Percentiles rank a stretch among this genome's conserved stretches.
phyloP scores from a whole-genome alignment of 2,113 vertebrate genomes.

The Scomber colias region DNA sequence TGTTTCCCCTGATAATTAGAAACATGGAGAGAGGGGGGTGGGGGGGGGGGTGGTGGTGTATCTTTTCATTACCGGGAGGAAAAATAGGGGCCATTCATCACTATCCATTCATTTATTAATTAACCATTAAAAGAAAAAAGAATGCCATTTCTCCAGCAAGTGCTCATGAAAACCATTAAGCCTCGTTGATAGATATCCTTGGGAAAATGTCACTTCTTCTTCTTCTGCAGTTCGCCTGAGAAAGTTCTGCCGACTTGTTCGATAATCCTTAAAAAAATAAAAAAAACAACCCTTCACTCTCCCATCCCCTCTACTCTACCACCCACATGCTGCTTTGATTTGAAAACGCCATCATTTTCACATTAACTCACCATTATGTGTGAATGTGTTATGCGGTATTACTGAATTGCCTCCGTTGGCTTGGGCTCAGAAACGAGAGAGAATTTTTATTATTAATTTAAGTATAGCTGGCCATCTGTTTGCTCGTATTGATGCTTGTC shows the following conservation, averaged over 20 bases:
- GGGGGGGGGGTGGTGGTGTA: conserved; percentile 6
- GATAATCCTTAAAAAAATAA: conserved; percentile 41
- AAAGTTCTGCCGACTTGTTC: conserved; percentile 42
- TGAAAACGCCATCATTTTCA: conserved; percentile 72
- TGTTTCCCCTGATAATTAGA: conserved; percentile 63
- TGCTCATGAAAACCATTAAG: conserved; percentile 71
- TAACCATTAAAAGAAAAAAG: conserved; percentile 67
- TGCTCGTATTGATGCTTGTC: conserved; percentile 23
- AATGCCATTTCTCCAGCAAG: conserved; percentile 60
- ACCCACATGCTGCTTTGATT: conserved; percentile 66
- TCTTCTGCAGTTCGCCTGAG: conserved; percentile 6
- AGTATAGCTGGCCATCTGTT: conserved; percentile 60
- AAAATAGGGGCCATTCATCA: conserved; percentile 72
- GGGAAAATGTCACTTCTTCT: conserved; percentile 70
- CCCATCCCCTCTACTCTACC: conserved; percentile 41
- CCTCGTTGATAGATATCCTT: conserved; percentile 66
- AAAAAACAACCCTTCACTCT: conserved; percentile 46
- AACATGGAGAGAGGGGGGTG: not conserved
- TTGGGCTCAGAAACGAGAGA: conserved; percentile 21
- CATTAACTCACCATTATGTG: conserved; percentile 70
- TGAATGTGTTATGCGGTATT: conserved; percentile 49
- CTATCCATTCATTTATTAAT: conserved; percentile 76
- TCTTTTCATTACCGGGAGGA: conserved; percentile 60
- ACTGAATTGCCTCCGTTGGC: conserved; percentile 42
- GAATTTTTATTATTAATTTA: conserved; percentile 44